Conservation (phyloP, 1,140 invertebrate genomes). For the Radopholus similis region DNA sequence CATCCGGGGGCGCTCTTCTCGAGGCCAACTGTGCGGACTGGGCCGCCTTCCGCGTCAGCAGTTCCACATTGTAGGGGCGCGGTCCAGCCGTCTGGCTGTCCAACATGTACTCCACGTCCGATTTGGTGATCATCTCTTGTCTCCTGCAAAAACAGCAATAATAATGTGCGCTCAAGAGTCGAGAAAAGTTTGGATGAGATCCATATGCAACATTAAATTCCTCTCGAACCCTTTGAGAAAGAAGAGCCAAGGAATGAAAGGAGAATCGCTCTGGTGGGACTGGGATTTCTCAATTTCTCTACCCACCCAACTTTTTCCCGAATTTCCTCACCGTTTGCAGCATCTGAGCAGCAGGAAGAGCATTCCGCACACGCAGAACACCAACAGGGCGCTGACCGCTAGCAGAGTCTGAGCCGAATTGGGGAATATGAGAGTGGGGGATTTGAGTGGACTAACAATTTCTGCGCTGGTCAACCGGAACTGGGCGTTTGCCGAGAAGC, state of each 20-base stretch:
- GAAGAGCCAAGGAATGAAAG: not conserved
- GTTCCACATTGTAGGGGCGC: conserved; percentile 57
- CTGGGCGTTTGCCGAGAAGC: not conserved
- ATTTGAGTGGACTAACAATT: not conserved
- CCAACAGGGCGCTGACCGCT: conserved; percentile 17
- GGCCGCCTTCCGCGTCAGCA: conserved; percentile 50
- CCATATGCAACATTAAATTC: not conserved
- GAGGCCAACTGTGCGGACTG: too few species aligned
- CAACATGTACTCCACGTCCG: conserved; percentile 57
- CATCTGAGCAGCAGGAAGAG: conserved; percentile 34
- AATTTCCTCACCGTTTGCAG: conserved; percentile 35
- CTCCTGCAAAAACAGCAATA: conserved; percentile 13
- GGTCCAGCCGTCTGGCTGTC: conserved; percentile 40
- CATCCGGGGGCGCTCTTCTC: too few species aligned
- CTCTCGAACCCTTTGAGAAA: not conserved
- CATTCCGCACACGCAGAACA: conserved; percentile 23
- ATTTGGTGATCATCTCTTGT: conserved; percentile 26
- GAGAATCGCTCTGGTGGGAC: too few species aligned
- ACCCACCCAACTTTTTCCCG: not conserved
- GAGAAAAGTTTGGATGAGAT: too few species aligned
- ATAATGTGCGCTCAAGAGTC: not conserved
- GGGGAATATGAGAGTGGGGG: not conserved
- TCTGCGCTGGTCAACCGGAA: not conserved
- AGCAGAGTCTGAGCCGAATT: conserved; percentile 1
- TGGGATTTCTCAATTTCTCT: not conserved